Conservation (phyloP, 1,140 invertebrate species). For the Phymastichus coffea region DNA sequence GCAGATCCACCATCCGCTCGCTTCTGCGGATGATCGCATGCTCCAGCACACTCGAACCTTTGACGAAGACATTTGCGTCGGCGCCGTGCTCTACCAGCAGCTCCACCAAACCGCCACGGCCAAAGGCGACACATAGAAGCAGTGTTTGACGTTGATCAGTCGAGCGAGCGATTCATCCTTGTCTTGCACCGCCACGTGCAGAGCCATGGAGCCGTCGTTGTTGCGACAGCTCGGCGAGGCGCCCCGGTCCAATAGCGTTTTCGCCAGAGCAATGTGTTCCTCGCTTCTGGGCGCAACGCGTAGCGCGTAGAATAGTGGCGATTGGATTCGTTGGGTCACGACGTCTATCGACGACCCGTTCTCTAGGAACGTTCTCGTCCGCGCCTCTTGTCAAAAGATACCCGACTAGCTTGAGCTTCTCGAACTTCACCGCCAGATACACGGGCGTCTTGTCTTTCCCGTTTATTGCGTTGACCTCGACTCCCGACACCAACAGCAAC, state of each 20-base stretch:
- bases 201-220: background rate
- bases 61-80: background rate
- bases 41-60: background rate
- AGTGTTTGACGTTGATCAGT: background rate
- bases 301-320: background rate
- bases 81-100: background rate
- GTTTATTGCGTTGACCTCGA: background rate
- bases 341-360: background rate
- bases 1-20: background rate
- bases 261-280: background rate
- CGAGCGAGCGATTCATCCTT: background rate
- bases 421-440: background rate
- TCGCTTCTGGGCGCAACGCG: background rate
- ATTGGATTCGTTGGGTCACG: background rate
- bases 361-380: background rate
- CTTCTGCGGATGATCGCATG: background rate
- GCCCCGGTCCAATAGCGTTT: background rate
- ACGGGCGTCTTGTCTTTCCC: background rate
- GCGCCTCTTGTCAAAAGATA: background rate
- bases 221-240: background rate
- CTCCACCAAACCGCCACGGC: background rate
- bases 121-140: background rate
- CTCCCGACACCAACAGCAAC: background rate
- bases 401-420: background rate
- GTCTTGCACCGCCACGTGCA: background rate